Base-by-base conservation (phyloP, 2,888 invertebrate genomes). In the Nematopogon swammerdamellus region DNA sequence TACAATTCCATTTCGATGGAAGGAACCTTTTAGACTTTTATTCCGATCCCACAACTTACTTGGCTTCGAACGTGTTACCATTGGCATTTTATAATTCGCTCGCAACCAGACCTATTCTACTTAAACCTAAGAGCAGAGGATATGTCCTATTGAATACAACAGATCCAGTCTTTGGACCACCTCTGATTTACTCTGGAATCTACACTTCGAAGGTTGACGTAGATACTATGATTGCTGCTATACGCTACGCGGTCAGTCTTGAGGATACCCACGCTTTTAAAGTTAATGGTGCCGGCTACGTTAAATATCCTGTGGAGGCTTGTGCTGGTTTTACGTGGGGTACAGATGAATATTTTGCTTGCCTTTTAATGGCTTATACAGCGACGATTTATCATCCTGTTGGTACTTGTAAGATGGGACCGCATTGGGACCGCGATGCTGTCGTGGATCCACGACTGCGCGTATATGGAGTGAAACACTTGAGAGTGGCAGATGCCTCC, bases 401-500 rank as follows among this genome's bases (percentile, higher is more conserved):
- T 17, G 85, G 87, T 0, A 87, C 87, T 0, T 86, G 86, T 61
- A 87, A 86, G 63, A 88, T 88, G 87, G 87, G 87, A 3, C 86
- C 87, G 0, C 68, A 68, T 44, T 70, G 73, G 63, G 87, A 88
- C 58, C 65, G 64, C 3, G 68, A 57, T 3, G 70, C 90, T 0
- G 91, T 91, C 0, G 88, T 91, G 0, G 85, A 86, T 63, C 81
- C 85, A 1, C 66, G 84, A 43, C 64, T 91, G 3, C 80, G 74
- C 53, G 85, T 91, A 0, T 81, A 86, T 51, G 86, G 86, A 0
- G 72, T 89, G 0, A 63, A 72, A 17, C 83, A 83, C 11, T 68
- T 91, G 1, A 73, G 91, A 42, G 87, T 91, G 0, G 82, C 85
- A 0, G 91, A 91, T 63, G 90, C 88, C 0, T 89, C 90, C 49